phyloP scores from a whole-genome alignment of 2,113 vertebrate genomes.

The Thomomys bottae region DNA sequence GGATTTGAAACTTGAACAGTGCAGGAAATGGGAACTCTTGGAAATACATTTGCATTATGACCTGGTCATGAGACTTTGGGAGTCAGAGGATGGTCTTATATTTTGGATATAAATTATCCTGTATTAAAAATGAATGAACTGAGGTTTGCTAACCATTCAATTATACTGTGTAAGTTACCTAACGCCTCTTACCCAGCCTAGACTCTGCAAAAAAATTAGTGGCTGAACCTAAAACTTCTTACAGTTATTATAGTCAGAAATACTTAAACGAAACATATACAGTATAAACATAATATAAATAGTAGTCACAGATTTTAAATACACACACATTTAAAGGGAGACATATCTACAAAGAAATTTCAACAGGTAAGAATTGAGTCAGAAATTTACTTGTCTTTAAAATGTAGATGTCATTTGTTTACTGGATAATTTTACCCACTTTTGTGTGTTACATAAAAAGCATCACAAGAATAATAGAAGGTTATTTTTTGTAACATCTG shows the following conservation, averaged over 20 bases:
- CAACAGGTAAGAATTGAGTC: slow-evolving; percentile 50
- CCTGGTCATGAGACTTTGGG: too few relatives aligned
- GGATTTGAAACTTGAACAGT: too few relatives aligned
- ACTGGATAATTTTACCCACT: slow-evolving; percentile 21
- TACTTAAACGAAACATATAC: too few relatives aligned
- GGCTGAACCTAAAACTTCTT: slow-evolving; percentile 28
- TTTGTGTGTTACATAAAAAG: slow-evolving; percentile 73
- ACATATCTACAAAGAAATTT: slow-evolving; percentile 32
- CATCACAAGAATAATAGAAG: slow-evolving; percentile 67
- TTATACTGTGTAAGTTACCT: slow-evolving; percentile 29
- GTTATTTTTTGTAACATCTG: slow-evolving; percentile 78
- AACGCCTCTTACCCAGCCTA: neutral
- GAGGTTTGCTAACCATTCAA: neutral
- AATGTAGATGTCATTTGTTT: slow-evolving; percentile 73
- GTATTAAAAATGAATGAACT: neutral
- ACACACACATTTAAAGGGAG: neutral
- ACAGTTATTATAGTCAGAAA: neutral
- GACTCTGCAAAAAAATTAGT: neutral
- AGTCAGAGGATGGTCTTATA: neutral
- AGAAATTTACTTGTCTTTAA: slow-evolving; percentile 69
- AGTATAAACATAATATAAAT: too few relatives aligned
- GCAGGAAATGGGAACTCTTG: too few relatives aligned
- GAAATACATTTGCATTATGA: too few relatives aligned
- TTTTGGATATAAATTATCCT: neutral
- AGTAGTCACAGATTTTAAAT: slow-evolving; percentile 20